These are phyloP conservation scores for Digitonthophagus gazella DNA, from an alignment of 2,888 invertebrate genomes.

Conservation along the genomic window DNA sequence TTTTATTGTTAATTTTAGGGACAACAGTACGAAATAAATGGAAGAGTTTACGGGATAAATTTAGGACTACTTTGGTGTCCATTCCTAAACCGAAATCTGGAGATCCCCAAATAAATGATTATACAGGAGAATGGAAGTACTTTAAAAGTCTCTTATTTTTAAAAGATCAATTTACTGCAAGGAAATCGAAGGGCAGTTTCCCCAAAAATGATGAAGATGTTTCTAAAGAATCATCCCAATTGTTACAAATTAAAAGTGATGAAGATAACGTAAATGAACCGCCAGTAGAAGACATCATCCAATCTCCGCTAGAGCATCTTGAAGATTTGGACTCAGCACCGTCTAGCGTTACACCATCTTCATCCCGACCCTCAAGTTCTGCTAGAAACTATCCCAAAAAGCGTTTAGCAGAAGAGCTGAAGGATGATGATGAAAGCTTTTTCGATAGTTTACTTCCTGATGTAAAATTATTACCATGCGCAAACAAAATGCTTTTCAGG, in stretches of 20 bases:
- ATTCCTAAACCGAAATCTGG: constrained; percentile 29
- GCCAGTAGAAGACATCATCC: constrained; percentile 17
- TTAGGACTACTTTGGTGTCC: constrained; percentile 25
- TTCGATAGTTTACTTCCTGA: neutral
- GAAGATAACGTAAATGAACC: constrained; percentile 13
- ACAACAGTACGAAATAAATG: constrained; percentile 26
- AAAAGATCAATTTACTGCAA: constrained; percentile 31
- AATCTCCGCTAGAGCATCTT: constrained; percentile 2
- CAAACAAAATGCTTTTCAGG: no score
- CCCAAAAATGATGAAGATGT: constrained; percentile 17
- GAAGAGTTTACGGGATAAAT: constrained; percentile 31
- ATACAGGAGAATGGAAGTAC: constrained; percentile 15
- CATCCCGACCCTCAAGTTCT: no score
- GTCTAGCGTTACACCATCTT: no score
- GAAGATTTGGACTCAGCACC: neutral
- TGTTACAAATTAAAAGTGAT: constrained; percentile 9
- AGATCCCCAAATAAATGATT: constrained; percentile 22
- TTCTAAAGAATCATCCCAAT: neutral
- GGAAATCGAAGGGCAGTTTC: constrained; percentile 26
- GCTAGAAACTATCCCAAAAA: no score
- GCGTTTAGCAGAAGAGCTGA: neutral
- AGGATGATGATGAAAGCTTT: neutral
- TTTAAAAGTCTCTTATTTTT: constrained; percentile 31
- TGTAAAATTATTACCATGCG: no score
- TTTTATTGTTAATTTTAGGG: constrained; percentile 22